phyloP scores from a whole-genome alignment of 2,797 vertebrate species.

The Myiotriccus ornatus region DNA sequence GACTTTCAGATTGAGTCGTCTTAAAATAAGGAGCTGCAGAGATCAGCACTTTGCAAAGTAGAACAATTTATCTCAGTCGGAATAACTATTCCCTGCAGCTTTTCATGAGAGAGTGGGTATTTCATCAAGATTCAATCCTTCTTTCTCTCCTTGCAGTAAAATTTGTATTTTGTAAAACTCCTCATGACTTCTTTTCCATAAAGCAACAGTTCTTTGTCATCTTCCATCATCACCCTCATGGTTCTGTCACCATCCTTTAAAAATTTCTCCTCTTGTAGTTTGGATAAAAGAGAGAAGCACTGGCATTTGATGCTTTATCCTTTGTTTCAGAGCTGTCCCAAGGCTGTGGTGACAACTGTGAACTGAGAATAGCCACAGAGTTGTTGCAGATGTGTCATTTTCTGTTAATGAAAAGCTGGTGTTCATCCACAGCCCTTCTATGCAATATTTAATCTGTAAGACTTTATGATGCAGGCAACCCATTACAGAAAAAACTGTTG shows the following conservation, averaged over 20 bases:
- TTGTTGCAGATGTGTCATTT: neutral
- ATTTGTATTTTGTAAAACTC: neutral
- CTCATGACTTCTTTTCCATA: neutral
- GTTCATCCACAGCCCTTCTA: neutral
- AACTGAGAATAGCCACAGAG: neutral
- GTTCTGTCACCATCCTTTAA: neutral
- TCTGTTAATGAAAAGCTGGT: neutral
- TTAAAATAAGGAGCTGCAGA: neutral
- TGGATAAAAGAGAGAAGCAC: neutral
- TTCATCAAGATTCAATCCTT: neutral
- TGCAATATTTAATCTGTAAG: neutral
- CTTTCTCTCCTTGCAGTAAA: neutral
- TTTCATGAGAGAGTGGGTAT: neutral
- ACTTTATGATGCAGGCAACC: neutral
- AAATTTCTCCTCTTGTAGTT: neutral
- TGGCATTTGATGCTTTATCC: neutral
- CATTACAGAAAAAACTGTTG: neutral
- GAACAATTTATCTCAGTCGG: neutral
- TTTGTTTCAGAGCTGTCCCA: slow-evolving; percentile 17
- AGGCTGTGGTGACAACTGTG: neutral
- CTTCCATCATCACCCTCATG: neutral
- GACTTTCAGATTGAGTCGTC: neutral
- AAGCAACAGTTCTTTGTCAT: neutral
- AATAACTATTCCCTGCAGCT: neutral
- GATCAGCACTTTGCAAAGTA: neutral